Evolutionary conservation across 2,888 invertebrate species (phyloP).

Genomic region (Macrophya annulata): DNA sequence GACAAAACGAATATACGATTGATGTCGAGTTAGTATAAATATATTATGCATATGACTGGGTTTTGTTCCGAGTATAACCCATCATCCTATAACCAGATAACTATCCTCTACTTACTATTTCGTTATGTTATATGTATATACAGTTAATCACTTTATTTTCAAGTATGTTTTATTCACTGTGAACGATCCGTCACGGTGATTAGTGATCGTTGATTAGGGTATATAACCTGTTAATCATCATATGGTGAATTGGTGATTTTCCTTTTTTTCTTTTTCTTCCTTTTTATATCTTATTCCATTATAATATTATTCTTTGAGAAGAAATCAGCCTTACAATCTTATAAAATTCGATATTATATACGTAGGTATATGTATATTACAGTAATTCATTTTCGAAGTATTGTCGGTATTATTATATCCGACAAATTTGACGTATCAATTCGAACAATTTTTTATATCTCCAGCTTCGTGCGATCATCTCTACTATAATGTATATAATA

Average conservation of each 20-base stretch:
- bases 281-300: too few species aligned
- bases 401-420: too few species aligned
- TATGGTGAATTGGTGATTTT: slow-evolving; percentile 20
- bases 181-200: slow-evolving; percentile 41
- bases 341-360: too few species aligned
- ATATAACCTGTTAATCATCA: slow-evolving; percentile 33
- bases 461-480: too few species aligned
- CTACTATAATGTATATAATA: too few species aligned
- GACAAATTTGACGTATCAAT: background rate
- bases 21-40: slow-evolving; percentile 27
- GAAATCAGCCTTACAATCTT: background rate
- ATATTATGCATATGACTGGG: slow-evolving; percentile 35
- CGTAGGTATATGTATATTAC: background rate
- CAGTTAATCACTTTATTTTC: slow-evolving; percentile 50
- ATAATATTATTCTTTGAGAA: background rate
- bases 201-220: slow-evolving; percentile 31
- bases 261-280: background rate
- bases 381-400: too few species aligned
- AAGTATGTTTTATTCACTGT: slow-evolving; percentile 40
- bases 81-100: too few species aligned
- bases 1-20: background rate
- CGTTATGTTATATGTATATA: background rate
- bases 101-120: background rate
- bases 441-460: background rate
- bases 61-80: background rate